Percentiles rank a stretch among this genome's conserved stretches.
Evolutionary conservation across 2,888 invertebrate genomes (phyloP).

Genomic region (Epicampocera succincta): DNA sequence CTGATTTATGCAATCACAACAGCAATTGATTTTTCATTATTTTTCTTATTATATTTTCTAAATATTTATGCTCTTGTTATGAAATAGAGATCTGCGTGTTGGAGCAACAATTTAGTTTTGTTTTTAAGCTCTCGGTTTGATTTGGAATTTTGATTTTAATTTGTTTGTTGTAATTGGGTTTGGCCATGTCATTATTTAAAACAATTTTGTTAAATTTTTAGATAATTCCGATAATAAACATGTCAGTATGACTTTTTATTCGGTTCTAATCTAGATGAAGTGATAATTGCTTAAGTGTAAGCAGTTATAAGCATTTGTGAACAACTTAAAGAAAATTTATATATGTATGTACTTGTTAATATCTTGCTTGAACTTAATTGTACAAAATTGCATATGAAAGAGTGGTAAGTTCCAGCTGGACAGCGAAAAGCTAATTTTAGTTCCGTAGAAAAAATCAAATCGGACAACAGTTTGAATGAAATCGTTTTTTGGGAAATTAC

Average conservation of each 20-base stretch:
- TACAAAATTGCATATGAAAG: too few relatives aligned
- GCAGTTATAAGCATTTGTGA: not conserved
- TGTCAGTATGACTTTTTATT: constrained; percentile 55
- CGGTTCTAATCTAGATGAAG: constrained; percentile 55
- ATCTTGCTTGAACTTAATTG: too few relatives aligned
- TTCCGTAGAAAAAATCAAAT: too few relatives aligned
- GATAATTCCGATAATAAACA: constrained; percentile 65
- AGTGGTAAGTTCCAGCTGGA: too few relatives aligned
- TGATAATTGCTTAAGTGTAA: constrained; percentile 59
- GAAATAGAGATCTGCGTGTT: constrained; percentile 43
- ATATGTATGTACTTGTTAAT: too few relatives aligned
- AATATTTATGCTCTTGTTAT: constrained; percentile 17
- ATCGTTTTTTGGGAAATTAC: too few relatives aligned
- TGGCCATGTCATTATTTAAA: constrained; percentile 47
- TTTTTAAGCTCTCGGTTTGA: not conserved
- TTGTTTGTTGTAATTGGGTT: constrained; percentile 31
- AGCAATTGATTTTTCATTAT: constrained; percentile 30
- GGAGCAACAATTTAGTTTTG: not conserved
- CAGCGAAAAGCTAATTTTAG: too few relatives aligned
- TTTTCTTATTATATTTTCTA: constrained; percentile 3
- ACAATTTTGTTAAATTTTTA: constrained; percentile 55
- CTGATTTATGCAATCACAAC: constrained; percentile 43
- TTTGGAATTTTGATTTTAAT: constrained; percentile 3
- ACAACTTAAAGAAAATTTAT: not conserved
- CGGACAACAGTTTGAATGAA: too few relatives aligned